Evolutionary conservation across 2,888 invertebrate species (phyloP), one percentile per base, ranked within the genome.

Genomic region (Antheraea assamensis): DNA sequence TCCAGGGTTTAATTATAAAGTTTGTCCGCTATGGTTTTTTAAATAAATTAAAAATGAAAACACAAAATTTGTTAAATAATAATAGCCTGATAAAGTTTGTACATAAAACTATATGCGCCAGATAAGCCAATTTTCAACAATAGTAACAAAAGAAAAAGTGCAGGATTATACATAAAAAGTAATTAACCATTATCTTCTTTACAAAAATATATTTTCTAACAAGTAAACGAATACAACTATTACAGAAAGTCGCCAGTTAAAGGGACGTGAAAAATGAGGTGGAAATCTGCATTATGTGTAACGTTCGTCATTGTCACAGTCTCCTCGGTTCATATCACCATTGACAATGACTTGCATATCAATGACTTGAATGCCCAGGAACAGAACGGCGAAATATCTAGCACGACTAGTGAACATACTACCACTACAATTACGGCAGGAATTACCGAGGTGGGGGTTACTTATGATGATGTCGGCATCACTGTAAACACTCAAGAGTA

Each of bases 261-360:
- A 75, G 49, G 70, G 52, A 74, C 75, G 72, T 77, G 55, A 78
- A 83, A 73, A 76, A 87, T 87, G 86, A 78, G 78, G 77, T 83
- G 84, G 83, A 76, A 77, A 58, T 70, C 70, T 76, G 71, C 73
- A 72, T 35, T 83, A 49, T 83, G 79, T 80, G 72, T 84, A 49
- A 71, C 76, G 70, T 77, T 77, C 61, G 75, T 76, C 47, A 58
- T 84, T 70, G 73, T 77, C 47, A 73, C 74, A 27, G 72, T 74
- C 30, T 73, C 78, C 15, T 71, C 76, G 19, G 78, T 77, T 17
- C 77, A 79, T 47, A 68, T 74, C 42, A 73, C 55, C 10, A 35
- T 70, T 1, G 58, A 73, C 13, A 42, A 58, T 19, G 55, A 73
- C 21, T 27, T 73, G 30, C 27, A 68, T 19, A 70, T 42, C 35